These are phyloP conservation scores for Australoheros facetus DNA, from an alignment of 2,797 vertebrate genomes.

Conservation along the genomic window DNA sequence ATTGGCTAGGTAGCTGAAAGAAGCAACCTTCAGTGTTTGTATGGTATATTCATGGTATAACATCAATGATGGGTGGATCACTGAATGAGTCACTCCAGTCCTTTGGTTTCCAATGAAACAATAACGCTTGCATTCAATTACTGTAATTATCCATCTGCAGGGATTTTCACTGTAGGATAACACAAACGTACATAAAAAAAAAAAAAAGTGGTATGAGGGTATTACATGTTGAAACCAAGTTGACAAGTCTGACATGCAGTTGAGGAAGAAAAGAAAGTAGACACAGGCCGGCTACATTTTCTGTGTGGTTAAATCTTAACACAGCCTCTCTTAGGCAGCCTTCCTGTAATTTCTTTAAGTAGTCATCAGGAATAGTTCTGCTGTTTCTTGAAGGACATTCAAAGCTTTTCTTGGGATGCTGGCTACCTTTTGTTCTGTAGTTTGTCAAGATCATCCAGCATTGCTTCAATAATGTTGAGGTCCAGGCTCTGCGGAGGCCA, in stretches of 20 bases:
- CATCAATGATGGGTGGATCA: neutral
- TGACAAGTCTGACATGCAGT: neutral
- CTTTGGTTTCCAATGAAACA: neutral
- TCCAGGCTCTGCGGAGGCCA: neutral
- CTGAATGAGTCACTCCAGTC: neutral
- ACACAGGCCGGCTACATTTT: no score
- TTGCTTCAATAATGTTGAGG: neutral
- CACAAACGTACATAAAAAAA: no score
- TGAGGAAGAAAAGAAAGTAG: neutral
- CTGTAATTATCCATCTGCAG: neutral
- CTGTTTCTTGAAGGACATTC: neutral
- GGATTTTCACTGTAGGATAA: neutral
- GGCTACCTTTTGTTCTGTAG: neutral
- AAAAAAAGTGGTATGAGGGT: neutral
- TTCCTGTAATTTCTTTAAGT: neutral
- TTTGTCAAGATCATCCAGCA: neutral
- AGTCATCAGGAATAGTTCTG: neutral
- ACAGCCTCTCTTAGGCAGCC: neutral
- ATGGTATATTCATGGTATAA: neutral
- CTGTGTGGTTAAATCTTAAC: neutral
- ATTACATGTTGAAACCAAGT: neutral
- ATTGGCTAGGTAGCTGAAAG: neutral
- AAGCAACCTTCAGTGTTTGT: neutral
- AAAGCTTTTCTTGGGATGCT: neutral
- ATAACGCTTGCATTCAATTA: constrained; percentile 3